Conservation (phyloP, 2,888 invertebrate genomes). For the Idaea straminata region DNA sequence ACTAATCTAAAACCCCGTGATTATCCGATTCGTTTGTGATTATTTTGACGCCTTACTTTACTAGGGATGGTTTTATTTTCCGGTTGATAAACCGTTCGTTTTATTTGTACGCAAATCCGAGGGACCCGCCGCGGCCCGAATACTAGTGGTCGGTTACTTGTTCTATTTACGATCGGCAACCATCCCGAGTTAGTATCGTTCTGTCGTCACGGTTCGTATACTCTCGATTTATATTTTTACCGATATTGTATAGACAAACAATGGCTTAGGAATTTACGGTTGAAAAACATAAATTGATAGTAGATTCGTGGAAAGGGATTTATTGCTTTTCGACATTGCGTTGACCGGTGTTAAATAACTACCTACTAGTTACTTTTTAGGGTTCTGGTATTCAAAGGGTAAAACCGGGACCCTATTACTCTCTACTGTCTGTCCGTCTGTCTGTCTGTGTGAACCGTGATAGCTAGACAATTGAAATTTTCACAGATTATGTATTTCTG, state of each 20-base stretch:
- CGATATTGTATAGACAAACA: slow-evolving; percentile 42
- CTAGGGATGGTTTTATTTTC: slow-evolving; percentile 52
- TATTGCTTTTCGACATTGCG: slow-evolving; percentile 9
- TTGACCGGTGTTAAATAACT: background rate
- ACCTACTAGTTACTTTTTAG: background rate
- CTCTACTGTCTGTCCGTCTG: no score
- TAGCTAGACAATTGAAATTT: no score
- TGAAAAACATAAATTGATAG: slow-evolving; percentile 28
- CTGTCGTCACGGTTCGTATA: slow-evolving; percentile 71
- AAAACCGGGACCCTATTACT: no score
- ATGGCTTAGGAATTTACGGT: slow-evolving; percentile 37
- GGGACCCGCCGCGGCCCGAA: slow-evolving; percentile 51
- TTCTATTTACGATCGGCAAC: slow-evolving; percentile 65
- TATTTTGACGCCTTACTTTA: slow-evolving; percentile 35
- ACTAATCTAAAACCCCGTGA: background rate
- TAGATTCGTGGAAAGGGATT: slow-evolving; percentile 21
- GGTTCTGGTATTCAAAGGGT: no score
- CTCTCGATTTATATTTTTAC: slow-evolving; percentile 63
- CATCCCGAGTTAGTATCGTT: slow-evolving; percentile 63
- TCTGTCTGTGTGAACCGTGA: no score
- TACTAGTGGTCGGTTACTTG: slow-evolving; percentile 63
- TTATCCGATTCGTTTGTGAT: slow-evolving; percentile 22
- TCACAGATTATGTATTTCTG: no score
- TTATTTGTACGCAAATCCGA: slow-evolving; percentile 73
- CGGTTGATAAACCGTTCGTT: slow-evolving; percentile 63